Base-by-base conservation (phyloP, 1,140 invertebrate genomes). In the Caenorhabditis briggsae region DNA sequence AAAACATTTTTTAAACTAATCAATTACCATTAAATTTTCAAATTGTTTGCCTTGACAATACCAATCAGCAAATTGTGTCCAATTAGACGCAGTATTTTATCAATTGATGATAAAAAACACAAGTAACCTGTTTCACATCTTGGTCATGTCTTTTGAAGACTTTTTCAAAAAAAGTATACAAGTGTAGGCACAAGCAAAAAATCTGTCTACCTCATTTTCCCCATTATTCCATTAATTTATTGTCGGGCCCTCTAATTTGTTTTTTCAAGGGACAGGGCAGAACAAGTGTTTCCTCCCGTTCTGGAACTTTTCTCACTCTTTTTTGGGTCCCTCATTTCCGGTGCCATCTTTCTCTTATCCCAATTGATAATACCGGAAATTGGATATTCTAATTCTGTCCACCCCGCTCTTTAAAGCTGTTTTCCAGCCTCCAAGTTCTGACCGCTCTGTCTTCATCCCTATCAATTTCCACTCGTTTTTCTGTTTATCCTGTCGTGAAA, bases 401-500 rank as follows among this genome's bases (percentile, higher is more conserved):
- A 50, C 50, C 20, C 23, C n/a, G 3, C 5, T 33, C 12, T 50
- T 43, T 20, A 70, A 8, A 5, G 43, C 23, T 50, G 14, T 78
- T 50, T 50, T n/a, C 14, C 46, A 23, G 7, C 33, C 61, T 12
- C 11, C 18, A 25, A 5, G 16, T 59, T 3, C 58, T 78, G 70
- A 50, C 70, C 46, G 33, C 70, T 78, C 23, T 14, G 20, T 7
- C 14, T 11, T 50, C n/a, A 8, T 78, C 70, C 33, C 70, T 78
- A 78, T 78, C 70, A 78, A 53, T 78, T 78, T 78, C 46, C 70
- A 50, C 70, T 78, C 65, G 33, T 33, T 43, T 23, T 70, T 70
- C 41, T 70, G 64, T 70, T 50, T 78, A 78, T 78, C 70, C 70
- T 78, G n/a, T 78, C 70, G 70, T 78, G 70, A 78, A 78, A 78